Evolutionary conservation across 2,797 vertebrate genomes (phyloP).

Genomic region (Synanceia verrucosa): DNA sequence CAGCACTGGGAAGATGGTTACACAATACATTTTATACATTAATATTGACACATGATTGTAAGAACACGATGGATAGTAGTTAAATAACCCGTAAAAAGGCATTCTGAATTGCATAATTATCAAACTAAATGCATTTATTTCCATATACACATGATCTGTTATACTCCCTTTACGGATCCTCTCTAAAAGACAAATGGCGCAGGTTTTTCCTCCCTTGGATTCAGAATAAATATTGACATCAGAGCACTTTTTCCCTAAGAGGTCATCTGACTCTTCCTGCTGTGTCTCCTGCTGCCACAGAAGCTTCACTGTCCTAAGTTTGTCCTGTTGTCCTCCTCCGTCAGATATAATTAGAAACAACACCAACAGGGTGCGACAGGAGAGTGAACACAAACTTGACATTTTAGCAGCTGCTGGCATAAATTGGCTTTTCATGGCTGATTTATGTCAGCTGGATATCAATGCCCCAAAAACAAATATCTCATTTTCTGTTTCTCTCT

Average conservation of each 20-base stretch:
- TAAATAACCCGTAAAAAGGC: neutral
- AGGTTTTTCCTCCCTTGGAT: neutral
- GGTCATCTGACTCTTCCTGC: slow-evolving; percentile 37
- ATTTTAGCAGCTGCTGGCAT: neutral
- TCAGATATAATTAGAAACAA: slow-evolving; percentile 9
- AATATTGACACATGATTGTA: neutral
- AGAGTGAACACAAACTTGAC: slow-evolving; percentile 4
- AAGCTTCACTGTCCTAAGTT: slow-evolving; percentile 29
- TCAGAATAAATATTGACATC: slow-evolving; percentile 38
- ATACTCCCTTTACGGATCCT: neutral
- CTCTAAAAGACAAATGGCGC: neutral
- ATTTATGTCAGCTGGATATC: neutral
- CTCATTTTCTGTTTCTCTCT: neutral
- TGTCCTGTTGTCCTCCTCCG: slow-evolving; percentile 18
- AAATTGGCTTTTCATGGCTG: neutral
- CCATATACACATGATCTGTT: neutral
- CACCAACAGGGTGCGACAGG: neutral
- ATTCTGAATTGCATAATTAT: neutral
- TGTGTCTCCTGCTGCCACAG: slow-evolving; percentile 22
- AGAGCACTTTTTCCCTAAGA: neutral
- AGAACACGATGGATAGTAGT: too few relatives aligned
- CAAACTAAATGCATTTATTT: neutral
- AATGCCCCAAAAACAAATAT: neutral
- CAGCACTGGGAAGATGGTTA: neutral
- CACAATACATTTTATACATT: neutral